Evolutionary conservation across 2,888 invertebrate genomes (phyloP), one percentile per base, ranked within the genome.

Genomic region (Zootermopsis nevadensis): DNA sequence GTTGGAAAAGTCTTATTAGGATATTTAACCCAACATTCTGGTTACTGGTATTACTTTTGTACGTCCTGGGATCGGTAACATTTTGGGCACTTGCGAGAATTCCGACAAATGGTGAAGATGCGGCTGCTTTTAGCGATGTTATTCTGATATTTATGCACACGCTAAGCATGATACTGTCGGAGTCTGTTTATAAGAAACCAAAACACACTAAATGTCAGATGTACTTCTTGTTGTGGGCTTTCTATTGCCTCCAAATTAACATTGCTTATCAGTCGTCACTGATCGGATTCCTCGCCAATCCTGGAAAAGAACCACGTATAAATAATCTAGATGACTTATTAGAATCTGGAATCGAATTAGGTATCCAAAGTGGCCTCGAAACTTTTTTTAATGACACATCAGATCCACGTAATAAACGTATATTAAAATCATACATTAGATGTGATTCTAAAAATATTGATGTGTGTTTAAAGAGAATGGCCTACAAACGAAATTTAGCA

Each of bases 251-350:
- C 0, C 10, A 33, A 15, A 38, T 74, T 8, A 74, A 74, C 33
- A 74, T n/a, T 38, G 74, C 74, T 10, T 74, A 74, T 74, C 74
- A 74, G 24, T 74, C 74, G 4, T 38, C 38, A 6, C 12, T 74
- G 38, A 74, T 74, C n/a, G 74, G 42, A 38, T n/a, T 74, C 8
- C 38, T 74, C 24, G 31, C 74, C 24, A 38, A 74, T 38, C 74
- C 74, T 19, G 38, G 74, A 22, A 22, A n/a, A 8, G n/a, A n/a
- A 10, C 35, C 24, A 24, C 38, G 22, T 10, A 35, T 74, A 8
- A 38, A 38, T 38, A 30, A 74, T 27, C 4, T 74, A 4, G n/a
- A 74, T 19, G 38, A 30, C 35, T 38, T 74, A 24, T n/a, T 74
- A n/a, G 27, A 74, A 38, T 74, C 74, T 22, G 74, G 38, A 7